Percentiles rank a stretch among this genome's conserved stretches.
These are phyloP conservation scores for Selene dorsalis DNA, from an alignment of 2,797 vertebrate species.

Conservation along the genomic window DNA sequence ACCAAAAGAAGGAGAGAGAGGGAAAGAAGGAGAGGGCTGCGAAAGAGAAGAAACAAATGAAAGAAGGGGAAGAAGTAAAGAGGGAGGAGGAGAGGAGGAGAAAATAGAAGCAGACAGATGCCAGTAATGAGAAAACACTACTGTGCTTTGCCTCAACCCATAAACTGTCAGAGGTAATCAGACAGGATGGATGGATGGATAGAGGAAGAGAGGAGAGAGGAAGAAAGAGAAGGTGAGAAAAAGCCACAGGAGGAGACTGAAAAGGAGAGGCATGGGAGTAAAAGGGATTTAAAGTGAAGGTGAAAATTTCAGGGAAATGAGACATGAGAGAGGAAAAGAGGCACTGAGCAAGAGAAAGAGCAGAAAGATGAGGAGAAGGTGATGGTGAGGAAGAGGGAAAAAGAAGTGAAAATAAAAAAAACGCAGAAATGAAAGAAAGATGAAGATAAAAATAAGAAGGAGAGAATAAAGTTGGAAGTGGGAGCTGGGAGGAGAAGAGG, in stretches of 20 bases:
- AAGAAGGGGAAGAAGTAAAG: slow-evolving; percentile 25
- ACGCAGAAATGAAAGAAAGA: not conserved
- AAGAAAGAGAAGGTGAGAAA: slow-evolving; percentile 15
- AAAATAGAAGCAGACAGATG: slow-evolving; percentile 78
- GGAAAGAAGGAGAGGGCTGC: slow-evolving; percentile 24
- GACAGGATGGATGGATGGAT: slow-evolving; percentile 50
- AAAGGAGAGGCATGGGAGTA: not conserved
- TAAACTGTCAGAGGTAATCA: slow-evolving; percentile 77
- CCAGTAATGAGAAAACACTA: slow-evolving; percentile 76
- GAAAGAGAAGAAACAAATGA: slow-evolving; percentile 39
- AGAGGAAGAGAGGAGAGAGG: slow-evolving; percentile 8
- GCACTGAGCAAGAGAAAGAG: not conserved
- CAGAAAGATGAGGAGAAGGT: not conserved
- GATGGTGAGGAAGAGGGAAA: not conserved
- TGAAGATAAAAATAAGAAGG: not conserved
- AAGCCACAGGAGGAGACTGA: not conserved
- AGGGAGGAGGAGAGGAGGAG: slow-evolving; percentile 41
- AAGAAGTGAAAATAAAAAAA: not conserved
- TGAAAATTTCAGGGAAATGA: not conserved
- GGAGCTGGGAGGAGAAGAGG: not conserved
- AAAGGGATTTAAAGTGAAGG: not conserved
- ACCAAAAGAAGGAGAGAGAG: slow-evolving; percentile 26
- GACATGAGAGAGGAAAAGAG: not conserved
- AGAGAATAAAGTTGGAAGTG: not conserved
- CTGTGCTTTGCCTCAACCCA: slow-evolving; percentile 66